A percentile compares a stretch with the other conserved stretches of the same genome.
Conservation (phyloP, 2,113 vertebrate genomes). For the Meriones unguiculatus region DNA sequence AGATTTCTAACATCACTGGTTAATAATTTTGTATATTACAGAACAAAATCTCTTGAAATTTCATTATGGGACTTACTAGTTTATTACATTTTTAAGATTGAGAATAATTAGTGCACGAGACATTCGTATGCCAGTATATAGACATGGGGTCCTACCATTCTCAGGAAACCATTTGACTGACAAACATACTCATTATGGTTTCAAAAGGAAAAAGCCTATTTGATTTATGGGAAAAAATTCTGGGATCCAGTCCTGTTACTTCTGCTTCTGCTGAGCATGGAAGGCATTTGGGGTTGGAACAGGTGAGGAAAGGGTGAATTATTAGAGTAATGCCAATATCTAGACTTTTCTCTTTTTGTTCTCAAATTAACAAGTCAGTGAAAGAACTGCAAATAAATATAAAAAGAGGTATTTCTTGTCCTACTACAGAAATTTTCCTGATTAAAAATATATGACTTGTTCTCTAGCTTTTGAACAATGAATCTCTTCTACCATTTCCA, state of each 20-base stretch:
- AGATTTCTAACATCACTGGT: slow-evolving; percentile 67
- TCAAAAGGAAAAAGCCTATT: slow-evolving; percentile 45
- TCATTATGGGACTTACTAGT: slow-evolving; percentile 60
- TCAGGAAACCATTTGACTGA: slow-evolving; percentile 60
- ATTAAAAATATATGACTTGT: slow-evolving; percentile 58
- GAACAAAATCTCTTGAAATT: slow-evolving; percentile 68
- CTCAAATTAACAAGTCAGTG: slow-evolving; percentile 59
- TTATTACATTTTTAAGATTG: slow-evolving; percentile 56
- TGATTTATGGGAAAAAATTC: slow-evolving; percentile 34
- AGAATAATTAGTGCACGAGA: slow-evolving; percentile 58
- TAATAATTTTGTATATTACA: slow-evolving; percentile 67
- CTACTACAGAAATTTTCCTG: slow-evolving; percentile 45
- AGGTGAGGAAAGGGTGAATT: slow-evolving; percentile 35
- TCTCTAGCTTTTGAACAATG: slow-evolving; percentile 51
- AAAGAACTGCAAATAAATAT: slow-evolving; percentile 44
- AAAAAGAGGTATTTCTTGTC: slow-evolving; percentile 43
- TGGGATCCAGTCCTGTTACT: slow-evolving; percentile 41
- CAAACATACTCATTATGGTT: slow-evolving; percentile 51
- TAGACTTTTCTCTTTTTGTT: not conserved
- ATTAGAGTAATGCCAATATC: slow-evolving; percentile 4
- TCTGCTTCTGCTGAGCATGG: not conserved
- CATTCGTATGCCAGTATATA: slow-evolving; percentile 39
- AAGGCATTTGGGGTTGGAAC: not conserved
- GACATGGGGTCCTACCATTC: not conserved
- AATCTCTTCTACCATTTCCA: slow-evolving; percentile 6